Base-by-base conservation (phyloP, 2,113 vertebrate genomes). In the Pygoscelis antarcticus region DNA sequence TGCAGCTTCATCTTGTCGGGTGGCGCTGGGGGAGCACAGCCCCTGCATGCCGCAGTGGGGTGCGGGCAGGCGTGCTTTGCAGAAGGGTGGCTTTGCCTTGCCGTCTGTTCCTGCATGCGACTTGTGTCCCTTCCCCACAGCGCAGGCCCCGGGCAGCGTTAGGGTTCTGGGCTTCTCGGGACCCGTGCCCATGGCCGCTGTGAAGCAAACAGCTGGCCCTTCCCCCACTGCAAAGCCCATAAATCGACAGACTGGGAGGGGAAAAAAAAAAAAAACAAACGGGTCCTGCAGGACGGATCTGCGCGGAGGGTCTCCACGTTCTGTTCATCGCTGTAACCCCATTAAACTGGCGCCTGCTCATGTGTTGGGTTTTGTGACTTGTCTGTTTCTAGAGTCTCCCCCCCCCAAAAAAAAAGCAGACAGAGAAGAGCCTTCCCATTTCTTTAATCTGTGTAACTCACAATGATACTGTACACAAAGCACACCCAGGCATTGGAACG, bases 381-480 rank as follows among this genome's bases (percentile, higher is more conserved):
- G 46, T 84, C 54, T 32, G 3, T 93, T 93, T 38, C 58, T 54
- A 32, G 47, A 71, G 32, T 6, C 22, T 65, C 26, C 27, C 42
- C 38, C 36, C 38, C 42, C 12, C 13, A 42, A 42, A 42, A 76
- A 92, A 68, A 96, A 98, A 97, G 97, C 98, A 94, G 96, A 94
- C 47, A 92, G 96, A 96, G 98, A 97, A 98, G 94, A 98, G 96
- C 98, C 98, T 99, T 99, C 98, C 98, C 98, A 95, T 98, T 98
- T 98, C 97, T 98, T 99, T 99, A 98, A 99, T 99, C 93, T 97
- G 98, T 98, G 98, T 98, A 97, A 98, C 98, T 98, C 99, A 99
- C 98, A 98, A 97, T 91, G 98, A 97, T 97, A 97, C 98, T 95
- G 98, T 98, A 98, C 98, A 98, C 97, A 96, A 98, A 99, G 98